Conservation (phyloP, 2,797 vertebrate species). For the Eremophila alpestris region DNA sequence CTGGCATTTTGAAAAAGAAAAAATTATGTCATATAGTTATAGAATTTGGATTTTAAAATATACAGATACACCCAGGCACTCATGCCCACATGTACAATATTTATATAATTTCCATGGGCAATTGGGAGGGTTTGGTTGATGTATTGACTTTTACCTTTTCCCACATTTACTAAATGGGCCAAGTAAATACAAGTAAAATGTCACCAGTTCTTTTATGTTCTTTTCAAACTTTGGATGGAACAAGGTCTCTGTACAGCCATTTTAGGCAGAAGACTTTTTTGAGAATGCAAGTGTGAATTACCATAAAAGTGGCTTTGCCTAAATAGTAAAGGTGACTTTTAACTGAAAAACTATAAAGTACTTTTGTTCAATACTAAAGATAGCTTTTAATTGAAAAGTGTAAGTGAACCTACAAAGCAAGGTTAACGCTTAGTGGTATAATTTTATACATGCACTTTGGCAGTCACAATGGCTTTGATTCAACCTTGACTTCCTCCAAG, state of each 20-base stretch:
- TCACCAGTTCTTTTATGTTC: neutral
- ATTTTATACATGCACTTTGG: conserved; percentile 65
- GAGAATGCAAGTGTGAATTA: conserved; percentile 10
- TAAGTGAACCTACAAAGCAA: conserved; percentile 58
- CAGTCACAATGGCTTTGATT: conserved; percentile 59
- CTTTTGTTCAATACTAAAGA: conserved; percentile 42
- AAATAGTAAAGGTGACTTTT: conserved; percentile 51
- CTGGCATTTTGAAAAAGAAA: neutral
- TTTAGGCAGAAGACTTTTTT: neutral
- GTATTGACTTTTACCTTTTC: neutral
- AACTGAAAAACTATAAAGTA: conserved; percentile 46
- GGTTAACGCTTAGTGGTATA: conserved; percentile 42
- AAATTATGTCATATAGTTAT: neutral
- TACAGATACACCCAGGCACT: neutral
- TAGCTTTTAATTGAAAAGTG: conserved; percentile 49
- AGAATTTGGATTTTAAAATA: neutral
- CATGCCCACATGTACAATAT: neutral
- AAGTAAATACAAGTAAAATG: neutral
- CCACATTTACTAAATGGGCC: neutral
- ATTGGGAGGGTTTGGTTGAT: neutral
- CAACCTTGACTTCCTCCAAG: conserved; percentile 64
- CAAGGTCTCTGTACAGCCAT: neutral
- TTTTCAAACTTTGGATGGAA: neutral
- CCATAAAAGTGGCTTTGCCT: conserved; percentile 19
- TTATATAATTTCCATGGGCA: neutral